Conservation (phyloP, 2,797 vertebrate species). For the Pipistrellus nathusii region DNA sequence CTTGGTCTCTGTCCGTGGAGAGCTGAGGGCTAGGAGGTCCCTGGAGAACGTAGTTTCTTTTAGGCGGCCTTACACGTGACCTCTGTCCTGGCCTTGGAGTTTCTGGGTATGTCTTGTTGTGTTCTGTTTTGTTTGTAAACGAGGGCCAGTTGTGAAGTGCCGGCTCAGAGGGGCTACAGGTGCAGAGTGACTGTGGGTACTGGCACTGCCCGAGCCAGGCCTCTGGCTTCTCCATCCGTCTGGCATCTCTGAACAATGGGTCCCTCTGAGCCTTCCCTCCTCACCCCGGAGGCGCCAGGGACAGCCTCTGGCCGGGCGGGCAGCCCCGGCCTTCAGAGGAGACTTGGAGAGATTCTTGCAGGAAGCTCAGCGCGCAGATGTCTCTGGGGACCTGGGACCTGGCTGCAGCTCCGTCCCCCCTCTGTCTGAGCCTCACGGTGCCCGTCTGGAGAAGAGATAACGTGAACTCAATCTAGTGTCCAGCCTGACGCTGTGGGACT, state of each 20-base stretch:
- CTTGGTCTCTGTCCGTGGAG: not conserved
- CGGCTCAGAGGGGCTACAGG: not conserved
- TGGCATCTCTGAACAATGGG: not conserved
- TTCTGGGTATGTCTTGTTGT: not conserved
- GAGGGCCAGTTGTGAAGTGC: not conserved
- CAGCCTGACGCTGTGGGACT: rapidly evolving
- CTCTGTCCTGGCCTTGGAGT: not conserved
- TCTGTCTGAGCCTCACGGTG: not conserved
- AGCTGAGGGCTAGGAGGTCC: not conserved
- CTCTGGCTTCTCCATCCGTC: not conserved
- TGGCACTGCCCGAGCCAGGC: rapidly evolving
- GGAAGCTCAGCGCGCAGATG: not conserved
- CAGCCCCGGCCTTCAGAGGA: not conserved
- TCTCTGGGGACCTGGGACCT: not conserved
- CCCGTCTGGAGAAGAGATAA: not conserved
- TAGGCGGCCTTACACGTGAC: not conserved
- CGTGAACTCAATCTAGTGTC: not conserved
- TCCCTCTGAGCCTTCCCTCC: not conserved
- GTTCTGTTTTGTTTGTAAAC: not conserved
- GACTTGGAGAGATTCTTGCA: not conserved
- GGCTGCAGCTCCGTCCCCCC: not conserved
- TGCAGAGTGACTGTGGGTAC: not conserved
- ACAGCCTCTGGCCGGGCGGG: not conserved
- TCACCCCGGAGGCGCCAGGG: not conserved
- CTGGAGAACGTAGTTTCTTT: not conserved